Evolutionary conservation across 2,797 vertebrate genomes (phyloP).

Genomic region (Aplochiton taeniatus): DNA sequence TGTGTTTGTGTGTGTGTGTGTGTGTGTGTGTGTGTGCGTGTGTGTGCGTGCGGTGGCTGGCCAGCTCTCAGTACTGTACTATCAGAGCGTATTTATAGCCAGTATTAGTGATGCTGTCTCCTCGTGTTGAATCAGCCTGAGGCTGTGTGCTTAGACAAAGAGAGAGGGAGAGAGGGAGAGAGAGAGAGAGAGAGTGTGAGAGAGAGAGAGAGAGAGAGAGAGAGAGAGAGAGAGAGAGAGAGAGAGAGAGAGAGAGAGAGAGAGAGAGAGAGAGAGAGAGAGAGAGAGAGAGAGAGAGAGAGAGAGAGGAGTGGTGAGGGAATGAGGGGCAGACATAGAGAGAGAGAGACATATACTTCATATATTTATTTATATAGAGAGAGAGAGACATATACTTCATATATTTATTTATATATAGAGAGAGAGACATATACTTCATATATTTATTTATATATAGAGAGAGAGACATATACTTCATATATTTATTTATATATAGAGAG

Average conservation of each 20-base stretch:
- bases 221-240: not conserved
- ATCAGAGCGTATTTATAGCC: constrained; percentile 71
- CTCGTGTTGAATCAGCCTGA: constrained; percentile 69
- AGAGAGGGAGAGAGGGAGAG: constrained; percentile 29
- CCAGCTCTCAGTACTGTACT: constrained; percentile 62
- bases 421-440: no score
- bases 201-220: not conserved
- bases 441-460: no score
- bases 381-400: not conserved
- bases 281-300: not conserved
- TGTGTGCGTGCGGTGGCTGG: not conserved
- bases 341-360: not conserved
- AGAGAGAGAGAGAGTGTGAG: constrained; percentile 33
- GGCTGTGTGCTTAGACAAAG: constrained; percentile 59
- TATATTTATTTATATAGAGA: constrained; percentile 5
- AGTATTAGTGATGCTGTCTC: constrained; percentile 73
- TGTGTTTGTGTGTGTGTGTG: not conserved
- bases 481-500: no score
- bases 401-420: no score
- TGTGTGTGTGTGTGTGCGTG: constrained; percentile 23
- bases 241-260: not conserved
- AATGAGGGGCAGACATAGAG: not conserved
- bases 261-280: not conserved
- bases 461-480: no score
- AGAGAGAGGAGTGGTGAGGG: not conserved